A percentile compares a stretch with the other conserved stretches of the same genome.
Conservation (phyloP, 1,140 invertebrate genomes). For the Mizuhopecten yessoensis region DNA sequence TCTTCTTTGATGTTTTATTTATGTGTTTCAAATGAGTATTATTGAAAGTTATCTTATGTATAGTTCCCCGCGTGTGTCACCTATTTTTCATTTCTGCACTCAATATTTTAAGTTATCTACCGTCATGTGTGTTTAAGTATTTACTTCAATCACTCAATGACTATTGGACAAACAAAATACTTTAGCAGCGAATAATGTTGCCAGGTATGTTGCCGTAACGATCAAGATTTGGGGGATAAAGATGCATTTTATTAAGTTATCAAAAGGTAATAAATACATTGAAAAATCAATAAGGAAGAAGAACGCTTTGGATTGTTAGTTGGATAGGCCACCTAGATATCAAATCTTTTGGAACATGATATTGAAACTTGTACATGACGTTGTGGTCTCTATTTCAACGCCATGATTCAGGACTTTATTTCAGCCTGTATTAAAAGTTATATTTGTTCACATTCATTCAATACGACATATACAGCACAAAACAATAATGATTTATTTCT, state of each 20-base stretch:
- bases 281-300: neutral
- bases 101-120: constrained; percentile 29
- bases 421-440: neutral
- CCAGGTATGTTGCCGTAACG: neutral
- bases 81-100: constrained; percentile 26
- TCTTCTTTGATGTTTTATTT: constrained; percentile 15
- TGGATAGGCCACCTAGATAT: neutral
- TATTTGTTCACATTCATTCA: neutral
- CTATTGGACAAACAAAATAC: constrained; percentile 25
- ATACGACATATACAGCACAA: neutral
- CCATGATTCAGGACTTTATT: neutral
- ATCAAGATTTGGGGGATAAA: constrained; percentile 8
- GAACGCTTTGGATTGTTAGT: neutral
- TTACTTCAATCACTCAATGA: constrained; percentile 18
- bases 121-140: constrained; percentile 28
- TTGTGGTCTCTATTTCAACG: neutral
- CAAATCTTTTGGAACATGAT: neutral
- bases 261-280: constrained; percentile 34
- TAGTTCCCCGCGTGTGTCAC: neutral
- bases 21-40: constrained; percentile 29
- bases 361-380: neutral
- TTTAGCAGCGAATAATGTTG: constrained; percentile 34
- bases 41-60: constrained; percentile 36
- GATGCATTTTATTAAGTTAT: constrained; percentile 34
- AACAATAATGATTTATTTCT: neutral